Percentiles rank a stretch among this genome's conserved stretches.
Conservation (phyloP, 37 sponge, comb jelly and placozoan species). For the Aphrocallistes beatrix region DNA sequence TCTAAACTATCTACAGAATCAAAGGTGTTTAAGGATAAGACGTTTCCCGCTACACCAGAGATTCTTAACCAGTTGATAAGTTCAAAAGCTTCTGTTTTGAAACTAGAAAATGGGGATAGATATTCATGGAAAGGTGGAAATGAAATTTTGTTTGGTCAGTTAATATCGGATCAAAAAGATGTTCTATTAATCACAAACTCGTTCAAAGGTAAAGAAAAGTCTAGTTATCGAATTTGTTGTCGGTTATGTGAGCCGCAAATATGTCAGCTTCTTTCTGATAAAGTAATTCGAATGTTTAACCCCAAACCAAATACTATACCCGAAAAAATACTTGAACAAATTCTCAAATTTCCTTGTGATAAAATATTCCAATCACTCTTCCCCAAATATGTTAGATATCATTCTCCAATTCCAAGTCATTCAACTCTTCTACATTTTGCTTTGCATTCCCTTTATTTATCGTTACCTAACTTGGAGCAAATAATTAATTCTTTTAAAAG, state of each 20-base stretch:
- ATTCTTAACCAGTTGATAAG: background rate
- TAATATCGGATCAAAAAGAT: background rate
- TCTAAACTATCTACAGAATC: background rate
- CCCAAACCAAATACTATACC: too few relatives aligned
- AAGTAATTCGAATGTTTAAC: too few relatives aligned
- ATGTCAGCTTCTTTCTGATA: too few relatives aligned
- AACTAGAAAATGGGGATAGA: too few relatives aligned
- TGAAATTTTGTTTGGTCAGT: background rate
- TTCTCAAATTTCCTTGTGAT: background rate
- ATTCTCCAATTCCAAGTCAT: background rate
- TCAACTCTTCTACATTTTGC: background rate
- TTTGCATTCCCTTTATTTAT: background rate
- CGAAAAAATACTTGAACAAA: background rate
- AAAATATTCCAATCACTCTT: background rate
- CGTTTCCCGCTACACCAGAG: background rate
- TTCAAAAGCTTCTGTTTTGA: background rate
- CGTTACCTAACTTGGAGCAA: too few relatives aligned
- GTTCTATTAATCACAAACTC: background rate
- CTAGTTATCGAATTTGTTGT: too few relatives aligned
- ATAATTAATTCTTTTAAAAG: too few relatives aligned
- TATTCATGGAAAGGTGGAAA: conserved; percentile 7
- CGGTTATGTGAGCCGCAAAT: too few relatives aligned
- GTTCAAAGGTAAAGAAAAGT: too few relatives aligned
- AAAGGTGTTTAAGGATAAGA: too few relatives aligned
- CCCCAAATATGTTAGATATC: background rate